Percentiles rank a stretch among this genome's conserved stretches.
phyloP scores from a whole-genome alignment of 2,113 vertebrate species.

The Peromyscus leucopus region DNA sequence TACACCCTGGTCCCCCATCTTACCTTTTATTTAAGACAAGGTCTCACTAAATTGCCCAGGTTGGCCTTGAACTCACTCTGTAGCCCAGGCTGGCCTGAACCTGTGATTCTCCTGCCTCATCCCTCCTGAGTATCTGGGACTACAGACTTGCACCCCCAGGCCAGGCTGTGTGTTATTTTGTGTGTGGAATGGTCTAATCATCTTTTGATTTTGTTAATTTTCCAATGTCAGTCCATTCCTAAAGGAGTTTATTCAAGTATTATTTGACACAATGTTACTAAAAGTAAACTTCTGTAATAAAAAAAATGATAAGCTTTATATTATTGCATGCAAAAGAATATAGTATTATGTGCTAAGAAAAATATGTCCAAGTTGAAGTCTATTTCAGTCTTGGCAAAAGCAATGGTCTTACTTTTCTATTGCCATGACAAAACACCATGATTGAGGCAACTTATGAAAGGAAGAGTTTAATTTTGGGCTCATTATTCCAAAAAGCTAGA shows the following conservation, averaged over 20 bases:
- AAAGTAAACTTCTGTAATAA: neutral
- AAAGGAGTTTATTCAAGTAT: neutral
- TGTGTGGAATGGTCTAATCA: neutral
- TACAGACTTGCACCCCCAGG: neutral
- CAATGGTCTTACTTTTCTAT: neutral
- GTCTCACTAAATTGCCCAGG: neutral
- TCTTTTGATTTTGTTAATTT: neutral
- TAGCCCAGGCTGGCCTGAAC: neutral
- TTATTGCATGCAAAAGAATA: neutral
- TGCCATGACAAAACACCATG: neutral
- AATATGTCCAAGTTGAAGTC: neutral
- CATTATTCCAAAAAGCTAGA: neutral
- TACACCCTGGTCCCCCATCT: neutral
- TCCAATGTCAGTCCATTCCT: neutral
- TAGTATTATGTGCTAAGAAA: neutral
- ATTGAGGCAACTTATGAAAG: neutral
- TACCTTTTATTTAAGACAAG: neutral
- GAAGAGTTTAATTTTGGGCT: neutral
- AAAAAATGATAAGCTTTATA: constrained; percentile 9
- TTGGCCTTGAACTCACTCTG: neutral
- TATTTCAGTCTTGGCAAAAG: neutral
- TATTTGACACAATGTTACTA: neutral
- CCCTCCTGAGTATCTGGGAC: neutral
- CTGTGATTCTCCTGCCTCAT: neutral
- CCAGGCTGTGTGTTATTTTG: neutral